Evolutionary conservation across 2,797 vertebrate species (phyloP), one percentile per base, ranked within the genome.

Genomic region (Pseudochaenichthys georgianus): DNA sequence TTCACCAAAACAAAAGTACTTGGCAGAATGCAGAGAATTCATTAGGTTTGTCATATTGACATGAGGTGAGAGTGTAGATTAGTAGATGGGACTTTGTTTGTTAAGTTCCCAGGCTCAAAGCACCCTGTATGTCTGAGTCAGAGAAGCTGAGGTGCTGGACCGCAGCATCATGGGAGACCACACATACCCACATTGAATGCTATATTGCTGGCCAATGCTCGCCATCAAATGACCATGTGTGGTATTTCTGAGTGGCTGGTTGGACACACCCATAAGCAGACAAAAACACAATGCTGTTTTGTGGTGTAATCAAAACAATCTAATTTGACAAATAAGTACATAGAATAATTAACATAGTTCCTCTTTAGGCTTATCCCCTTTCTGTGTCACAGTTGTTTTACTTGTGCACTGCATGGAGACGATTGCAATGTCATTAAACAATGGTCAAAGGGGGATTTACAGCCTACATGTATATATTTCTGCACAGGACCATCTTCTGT

Each of bases 211-310:
- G 86, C 86, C 76, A 21, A 34, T 87, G 90, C 82, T 87, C 85
- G 69, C 87, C 89, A 89, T 89, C 88, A 92, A 84, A 91, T 93
- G 90, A 92, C 85, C 76, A 59, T 73, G 82, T 82, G 88, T 66
- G 86, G 90, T 86, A 89, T 75, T 87, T 86, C 89, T 85, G 75
- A 86, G 79, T 60, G 68, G 60, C 63, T 60, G 64, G 68, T 82
- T 80, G 58, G 76, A 42, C 57, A 61, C 65, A 66, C 17, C 19
- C 65, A 78, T 7, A 54, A 58, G 61, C 47, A 28, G 47, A 54
- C 5, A 42, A 53, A 41, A 9, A 15, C 38, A 77, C 54, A 51
- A 61, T 42, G 31, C 5, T 19, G 58, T 28, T 28, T 28, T 28
- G 28, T 28, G 4, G 28, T 28, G 4, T 28, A 28, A 28, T 28